Base-by-base conservation (phyloP, 1,140 invertebrate genomes). In the Cotesia chilonis region DNA sequence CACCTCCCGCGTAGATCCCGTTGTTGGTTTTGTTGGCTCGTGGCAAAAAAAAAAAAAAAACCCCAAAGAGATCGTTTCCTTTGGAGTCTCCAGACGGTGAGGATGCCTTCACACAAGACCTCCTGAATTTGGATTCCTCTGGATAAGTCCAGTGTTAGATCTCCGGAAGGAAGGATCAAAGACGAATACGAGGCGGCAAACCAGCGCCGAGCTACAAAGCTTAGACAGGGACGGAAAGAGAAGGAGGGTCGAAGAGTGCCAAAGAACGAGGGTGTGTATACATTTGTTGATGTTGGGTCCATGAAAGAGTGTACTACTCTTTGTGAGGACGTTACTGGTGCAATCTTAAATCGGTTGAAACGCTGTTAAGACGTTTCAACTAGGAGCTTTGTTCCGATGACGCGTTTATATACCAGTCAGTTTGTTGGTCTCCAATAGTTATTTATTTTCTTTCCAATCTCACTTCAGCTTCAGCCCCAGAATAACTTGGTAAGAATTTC, bases 321-420 rank as follows among this genome's bases (percentile, higher is more conserved):
- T 70, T 70, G 68, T 70, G 59, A 57, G 5, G 59, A 20, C 59
- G 41, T 47, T 47, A 47, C 41, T 12, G 12, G 35, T 64, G 37
- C 68, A 70, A 70, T 70, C 68, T 60, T 7, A 57, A 60, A 70
- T 70, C 68, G 57, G 68, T 70, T 70, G 17, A 61, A 38, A 70
- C 38, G 35, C 52, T 59, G 57, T 3, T 67, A 12, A 38, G 36
- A 4, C 61, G 7, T 64, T 38, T 55, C 54, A 55, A 55, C 38
- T n/a, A 35, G 55, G 17, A 51, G 38, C 54, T 69, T 59, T 69
- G 47, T 68, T 55, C 52, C 47, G 20, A 52, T 63, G 10, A 36
- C 28, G 41, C 17, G 65, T 64, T 64, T 64, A 64, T 64, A 64
- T 37, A 14, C 36, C 54, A 55, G 4, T 47, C 41, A 47, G 41